Conservation (phyloP, 2,888 invertebrate species). For the Sphaerophoria rueppellii region DNA sequence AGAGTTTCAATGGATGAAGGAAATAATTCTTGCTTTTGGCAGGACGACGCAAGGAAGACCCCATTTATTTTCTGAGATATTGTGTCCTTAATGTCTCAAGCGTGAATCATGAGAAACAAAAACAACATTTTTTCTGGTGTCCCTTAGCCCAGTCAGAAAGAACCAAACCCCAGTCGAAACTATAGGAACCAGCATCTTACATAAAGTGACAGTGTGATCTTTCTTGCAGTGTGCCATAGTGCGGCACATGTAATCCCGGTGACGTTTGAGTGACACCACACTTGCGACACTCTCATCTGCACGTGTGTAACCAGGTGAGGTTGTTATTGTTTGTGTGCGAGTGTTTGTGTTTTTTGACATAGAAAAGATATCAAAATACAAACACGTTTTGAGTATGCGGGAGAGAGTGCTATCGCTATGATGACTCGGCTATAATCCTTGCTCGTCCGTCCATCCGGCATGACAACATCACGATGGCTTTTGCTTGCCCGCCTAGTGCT, state of each 20-base stretch:
- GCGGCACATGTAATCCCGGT: slow-evolving; percentile 48
- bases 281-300: slow-evolving; percentile 35
- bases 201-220: slow-evolving; percentile 55
- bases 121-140: slow-evolving; percentile 43
- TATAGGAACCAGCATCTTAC: slow-evolving; percentile 11
- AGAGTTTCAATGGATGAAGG: slow-evolving; percentile 36
- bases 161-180: background rate
- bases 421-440: background rate
- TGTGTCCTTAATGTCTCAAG: slow-evolving; percentile 47
- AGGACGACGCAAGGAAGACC: slow-evolving; percentile 1
- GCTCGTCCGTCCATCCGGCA: background rate
- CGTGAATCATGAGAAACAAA: slow-evolving; percentile 25
- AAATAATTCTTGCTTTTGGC: slow-evolving; percentile 29
- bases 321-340: slow-evolving; percentile 28
- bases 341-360: no score
- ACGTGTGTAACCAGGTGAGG: slow-evolving; percentile 56
- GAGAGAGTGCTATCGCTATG: background rate
- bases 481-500: background rate
- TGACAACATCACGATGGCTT: background rate
- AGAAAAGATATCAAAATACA: slow-evolving; percentile 12
- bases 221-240: slow-evolving; percentile 39
- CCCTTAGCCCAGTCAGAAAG: background rate
- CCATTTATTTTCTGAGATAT: slow-evolving; percentile 33
- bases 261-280: slow-evolving; percentile 62
- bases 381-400: slow-evolving; percentile 15